Conservation (phyloP, 2,888 invertebrate species). For the Achlya flavicornis region DNA sequence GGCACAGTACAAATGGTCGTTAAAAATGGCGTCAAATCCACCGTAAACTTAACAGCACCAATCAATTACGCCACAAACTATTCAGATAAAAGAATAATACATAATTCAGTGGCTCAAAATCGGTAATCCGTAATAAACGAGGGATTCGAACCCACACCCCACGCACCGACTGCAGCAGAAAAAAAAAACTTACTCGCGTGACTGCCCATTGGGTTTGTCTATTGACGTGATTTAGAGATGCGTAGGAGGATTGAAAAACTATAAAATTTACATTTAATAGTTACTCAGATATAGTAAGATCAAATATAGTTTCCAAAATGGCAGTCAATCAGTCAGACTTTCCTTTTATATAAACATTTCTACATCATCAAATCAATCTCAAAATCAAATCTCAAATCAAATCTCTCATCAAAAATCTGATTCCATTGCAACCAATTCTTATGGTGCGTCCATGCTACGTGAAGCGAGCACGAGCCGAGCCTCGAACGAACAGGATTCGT, state of each 20-base stretch:
- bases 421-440: no score
- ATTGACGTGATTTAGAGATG: constrained; percentile 18
- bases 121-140: constrained; percentile 47
- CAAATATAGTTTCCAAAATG: no score
- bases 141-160: constrained; percentile 42
- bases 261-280: neutral
- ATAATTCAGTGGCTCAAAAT: constrained; percentile 46
- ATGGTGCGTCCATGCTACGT: no score
- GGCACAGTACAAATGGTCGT: neutral
- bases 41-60: constrained; percentile 27
- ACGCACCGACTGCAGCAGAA: constrained; percentile 24
- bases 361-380: no score
- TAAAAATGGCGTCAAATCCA: constrained; percentile 21
- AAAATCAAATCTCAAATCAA: no score
- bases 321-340: no score
- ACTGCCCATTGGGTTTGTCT: constrained; percentile 22
- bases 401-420: no score
- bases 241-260: constrained; percentile 1
- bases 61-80: constrained; percentile 49
- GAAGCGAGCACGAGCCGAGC: no score
- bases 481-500: no score
- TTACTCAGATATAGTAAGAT: no score
- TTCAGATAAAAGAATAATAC: constrained; percentile 43
- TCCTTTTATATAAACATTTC: no score
- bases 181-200: constrained; percentile 29